Percentiles rank a stretch among this genome's conserved stretches.
Evolutionary conservation across 2,797 vertebrate species (phyloP).

Genomic region (Artibeus lituratus): DNA sequence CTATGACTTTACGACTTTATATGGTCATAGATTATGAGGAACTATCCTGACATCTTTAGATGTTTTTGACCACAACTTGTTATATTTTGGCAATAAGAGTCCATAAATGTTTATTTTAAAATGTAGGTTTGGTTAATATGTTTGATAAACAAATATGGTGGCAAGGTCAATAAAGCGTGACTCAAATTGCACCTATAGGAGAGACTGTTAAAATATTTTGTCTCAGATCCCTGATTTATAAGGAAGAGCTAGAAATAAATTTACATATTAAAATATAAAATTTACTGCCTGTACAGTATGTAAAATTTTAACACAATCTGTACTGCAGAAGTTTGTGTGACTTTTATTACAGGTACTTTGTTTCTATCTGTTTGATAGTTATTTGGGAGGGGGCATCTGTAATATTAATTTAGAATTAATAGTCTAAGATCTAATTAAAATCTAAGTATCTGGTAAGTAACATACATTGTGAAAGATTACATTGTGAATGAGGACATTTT

Average conservation of each 20-base stretch:
- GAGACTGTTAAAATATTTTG: constrained; percentile 36
- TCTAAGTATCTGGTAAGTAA: constrained; percentile 41
- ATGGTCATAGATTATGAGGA: background rate
- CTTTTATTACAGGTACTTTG: constrained; percentile 45
- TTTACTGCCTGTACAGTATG: background rate
- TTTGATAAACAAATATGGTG: constrained; percentile 55
- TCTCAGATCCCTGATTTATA: constrained; percentile 41
- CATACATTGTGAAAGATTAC: background rate
- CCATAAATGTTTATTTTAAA: constrained; percentile 65
- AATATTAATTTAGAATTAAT: constrained; percentile 51
- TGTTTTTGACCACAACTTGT: constrained; percentile 27
- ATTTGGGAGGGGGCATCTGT: background rate
- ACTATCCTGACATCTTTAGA: constrained; percentile 1
- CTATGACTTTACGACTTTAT: background rate
- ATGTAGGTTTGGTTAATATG: constrained; percentile 25
- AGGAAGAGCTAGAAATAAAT: constrained; percentile 41
- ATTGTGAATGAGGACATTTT: constrained; percentile 26
- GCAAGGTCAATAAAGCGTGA: constrained; percentile 43
- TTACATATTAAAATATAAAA: constrained; percentile 34
- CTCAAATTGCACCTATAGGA: constrained; percentile 48
- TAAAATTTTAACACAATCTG: constrained; percentile 40
- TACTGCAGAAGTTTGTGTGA: constrained; percentile 38
- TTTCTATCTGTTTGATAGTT: constrained; percentile 9
- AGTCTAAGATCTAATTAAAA: constrained; percentile 23
- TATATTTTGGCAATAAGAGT: constrained; percentile 34